Evolutionary conservation across 1,140 invertebrate genomes (phyloP), one percentile per base, ranked within the genome.

Genomic region (Drusus annulatus): DNA sequence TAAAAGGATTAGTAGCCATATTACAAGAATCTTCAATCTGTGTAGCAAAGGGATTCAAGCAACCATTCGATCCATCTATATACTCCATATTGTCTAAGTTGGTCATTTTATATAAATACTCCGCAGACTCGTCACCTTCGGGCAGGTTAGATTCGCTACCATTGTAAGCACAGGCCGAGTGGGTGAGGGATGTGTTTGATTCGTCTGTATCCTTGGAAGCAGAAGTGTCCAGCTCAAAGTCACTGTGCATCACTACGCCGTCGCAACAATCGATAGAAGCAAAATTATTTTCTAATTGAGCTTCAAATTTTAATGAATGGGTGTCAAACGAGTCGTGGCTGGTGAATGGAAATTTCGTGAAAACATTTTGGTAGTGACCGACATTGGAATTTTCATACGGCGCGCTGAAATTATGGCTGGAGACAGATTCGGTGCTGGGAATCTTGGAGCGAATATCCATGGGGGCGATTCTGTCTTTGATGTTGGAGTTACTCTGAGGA

Each of bases 251-350:
- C 0, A 58, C 51, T 13, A 36, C 15, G 7, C 81, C 79, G 28
- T 83, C 82, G 45, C 76, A 79, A 45, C 76, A 79, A 58, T 83
- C 79, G 0, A 60, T 25, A 36, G 82, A 79, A 73, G 58, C 45
- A 50, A 83, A 79, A 19, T 83, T 63, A 25, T 79, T 83, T 71
- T 83, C 82, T 16, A 83, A 50, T 54, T 83, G 69, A 31, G 79
- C 79, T 63, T 83, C 82, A 56, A 83, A 83, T 62, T 81, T 80
- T 16, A 83, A 75, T 15, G 82, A 83, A 17, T 76, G 76, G 4
- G 82, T 76, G 76, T 83, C 82, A 50, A 81, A 83, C 0, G 79
- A 77, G 76, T 83, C 78, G 54, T 80, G 52, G 15, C 52, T 63
- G 10, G 16, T 45, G 31, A 51, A 78, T 17, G 31, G 17, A 50